Conservation (phyloP, 1,140 invertebrate genomes). For the Bombyx mori region DNA sequence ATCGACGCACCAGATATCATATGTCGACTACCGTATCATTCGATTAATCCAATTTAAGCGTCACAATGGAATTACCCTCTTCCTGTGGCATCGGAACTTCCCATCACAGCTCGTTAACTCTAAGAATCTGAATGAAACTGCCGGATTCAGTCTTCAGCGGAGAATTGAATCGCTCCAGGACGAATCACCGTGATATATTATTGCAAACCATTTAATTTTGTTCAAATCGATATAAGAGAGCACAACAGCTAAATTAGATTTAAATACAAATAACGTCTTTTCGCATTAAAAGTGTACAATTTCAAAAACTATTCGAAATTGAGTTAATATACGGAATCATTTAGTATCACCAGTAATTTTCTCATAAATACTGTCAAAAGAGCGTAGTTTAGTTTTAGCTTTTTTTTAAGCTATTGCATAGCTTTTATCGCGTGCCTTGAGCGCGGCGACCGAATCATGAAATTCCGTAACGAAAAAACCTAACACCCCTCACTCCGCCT, state of each 20-base stretch:
- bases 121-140: constrained; percentile 37
- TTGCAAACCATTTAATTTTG: constrained; percentile 11
- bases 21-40: constrained; percentile 40
- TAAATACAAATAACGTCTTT: neutral
- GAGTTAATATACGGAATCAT: neutral
- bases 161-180: constrained; percentile 10
- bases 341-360: neutral
- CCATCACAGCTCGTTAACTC: constrained; percentile 41
- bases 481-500: too few relatives aligned
- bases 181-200: constrained; percentile 16
- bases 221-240: neutral
- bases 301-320: neutral
- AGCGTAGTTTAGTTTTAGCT: too few relatives aligned
- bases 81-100: constrained; percentile 46
- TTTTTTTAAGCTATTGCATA: too few relatives aligned
- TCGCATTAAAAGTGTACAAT: too few relatives aligned
- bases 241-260: neutral
- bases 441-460: too few relatives aligned
- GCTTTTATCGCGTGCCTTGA: too few relatives aligned
- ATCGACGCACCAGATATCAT: too few relatives aligned
- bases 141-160: constrained; percentile 17
- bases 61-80: constrained; percentile 51
- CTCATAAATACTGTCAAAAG: too few relatives aligned
- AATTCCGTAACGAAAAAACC: too few relatives aligned
- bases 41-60: constrained; percentile 58